Evolutionary conservation across 92 coral and sea anemone species (phyloP), one percentile per base, ranked within the genome.

Genomic region (Epizoanthus rinbou): DNA sequence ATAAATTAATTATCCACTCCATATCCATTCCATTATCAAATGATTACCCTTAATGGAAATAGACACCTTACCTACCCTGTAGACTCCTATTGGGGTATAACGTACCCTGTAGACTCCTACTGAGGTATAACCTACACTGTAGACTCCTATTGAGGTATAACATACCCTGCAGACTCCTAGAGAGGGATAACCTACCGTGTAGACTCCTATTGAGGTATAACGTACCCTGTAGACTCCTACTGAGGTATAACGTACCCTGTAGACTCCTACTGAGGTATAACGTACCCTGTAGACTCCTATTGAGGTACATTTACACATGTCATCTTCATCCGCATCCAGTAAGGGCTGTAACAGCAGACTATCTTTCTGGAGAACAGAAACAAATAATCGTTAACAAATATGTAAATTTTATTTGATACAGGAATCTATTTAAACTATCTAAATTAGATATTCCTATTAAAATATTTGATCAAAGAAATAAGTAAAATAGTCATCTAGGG

Each of bases 51-150:
- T 43, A 72, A 24, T n/a, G 5, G 2, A 14, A 24, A 17, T 16
- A 11, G 25, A 0, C 74, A 91, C 98, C 95, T 92, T 92, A 60
- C 84, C 79, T 85, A 92, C 99, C 98, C 91, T 96, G 66, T 88
- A 96, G 2, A 96, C 84, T 11, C 91, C 98, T 64, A 92, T 73
- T 16, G 89, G 67, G 15, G 97, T 91, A 17, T 33, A 28, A 10
- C 64, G 0, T 73, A 91, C 98, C 98, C 92, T 94, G 63, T 85
- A 92, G 1, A 94, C 85, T 10, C 89, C 95, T 64, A 90, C 84
- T 10, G 89, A 62, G 15, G 95, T 89, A 64, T 70, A 87, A 60
- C 85, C 78, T 74, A 81, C 83, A 71, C 76, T 80, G 50, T 83
- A 63, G 39, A 87, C 71, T 74, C 83, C 47, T 41, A 41, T 41